Conservation (phyloP, 2,113 vertebrate species). For the Chaenogobius annularis region DNA sequence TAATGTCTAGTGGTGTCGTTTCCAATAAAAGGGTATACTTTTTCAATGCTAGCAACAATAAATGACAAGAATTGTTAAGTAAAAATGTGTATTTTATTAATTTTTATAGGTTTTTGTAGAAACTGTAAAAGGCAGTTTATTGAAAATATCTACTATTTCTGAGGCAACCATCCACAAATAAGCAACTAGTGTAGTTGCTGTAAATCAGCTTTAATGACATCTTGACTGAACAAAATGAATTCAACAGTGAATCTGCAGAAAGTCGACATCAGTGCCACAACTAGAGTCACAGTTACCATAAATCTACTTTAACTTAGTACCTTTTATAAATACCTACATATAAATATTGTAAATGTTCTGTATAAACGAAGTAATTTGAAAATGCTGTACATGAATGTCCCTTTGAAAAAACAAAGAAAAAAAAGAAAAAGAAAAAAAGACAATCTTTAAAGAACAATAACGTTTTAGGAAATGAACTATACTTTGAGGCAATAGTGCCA, state of each 20-base stretch:
- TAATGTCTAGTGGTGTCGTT: background rate
- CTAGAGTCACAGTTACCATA: constrained; percentile 43
- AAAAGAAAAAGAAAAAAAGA: constrained; percentile 64
- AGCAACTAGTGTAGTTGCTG: constrained; percentile 32
- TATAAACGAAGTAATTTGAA: constrained; percentile 76
- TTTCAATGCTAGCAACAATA: background rate
- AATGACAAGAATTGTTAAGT: constrained; percentile 42
- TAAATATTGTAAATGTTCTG: constrained; percentile 87
- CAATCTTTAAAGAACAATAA: constrained; percentile 68
- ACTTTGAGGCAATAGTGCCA: constrained; percentile 80
- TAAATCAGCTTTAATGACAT: constrained; percentile 36
- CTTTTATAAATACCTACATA: constrained; percentile 80
- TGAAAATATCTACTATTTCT: constrained; percentile 39
- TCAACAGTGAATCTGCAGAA: constrained; percentile 34
- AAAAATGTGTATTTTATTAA: constrained; percentile 74
- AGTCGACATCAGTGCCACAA: constrained; percentile 58
- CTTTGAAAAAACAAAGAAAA: constrained; percentile 72
- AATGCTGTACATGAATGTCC: constrained; percentile 76
- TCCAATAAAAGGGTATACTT: background rate
- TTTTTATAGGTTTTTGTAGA: constrained; percentile 75
- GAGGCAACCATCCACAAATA: constrained; percentile 45
- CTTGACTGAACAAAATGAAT: constrained; percentile 28
- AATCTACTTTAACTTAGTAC: constrained; percentile 70
- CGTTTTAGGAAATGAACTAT: constrained; percentile 53
- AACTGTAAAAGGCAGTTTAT: constrained; percentile 69